A percentile compares a stretch with the other conserved stretches of the same genome.
Conservation (phyloP, 2,888 invertebrate genomes). For the Merodon equestris region DNA sequence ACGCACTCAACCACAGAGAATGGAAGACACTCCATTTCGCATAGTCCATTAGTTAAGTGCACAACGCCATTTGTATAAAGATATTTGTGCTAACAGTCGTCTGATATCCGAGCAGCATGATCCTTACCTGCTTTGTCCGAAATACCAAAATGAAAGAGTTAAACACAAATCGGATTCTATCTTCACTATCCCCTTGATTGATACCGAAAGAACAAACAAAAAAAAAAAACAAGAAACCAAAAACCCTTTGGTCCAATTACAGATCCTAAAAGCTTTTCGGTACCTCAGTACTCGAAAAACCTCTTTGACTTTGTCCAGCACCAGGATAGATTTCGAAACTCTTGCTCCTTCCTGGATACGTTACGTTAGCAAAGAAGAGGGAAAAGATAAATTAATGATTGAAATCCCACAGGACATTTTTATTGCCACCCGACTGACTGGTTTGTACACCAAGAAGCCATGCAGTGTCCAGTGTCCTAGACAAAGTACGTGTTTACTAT, state of each 20-base stretch:
- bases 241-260: conserved; percentile 51
- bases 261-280: conserved; percentile 60
- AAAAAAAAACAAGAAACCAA: background rate
- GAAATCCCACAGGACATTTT: conserved; percentile 68
- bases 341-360: conserved; percentile 16
- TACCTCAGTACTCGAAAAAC: conserved; percentile 11
- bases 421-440: conserved; percentile 41
- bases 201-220: too few relatives aligned
- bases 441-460: conserved; percentile 44
- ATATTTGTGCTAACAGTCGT: background rate
- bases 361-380: conserved; percentile 50
- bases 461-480: conserved; percentile 30
- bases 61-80: conserved; percentile 49
- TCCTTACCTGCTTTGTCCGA: background rate
- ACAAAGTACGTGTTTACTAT: conserved; percentile 65
- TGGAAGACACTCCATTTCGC: too few relatives aligned
- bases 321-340: background rate
- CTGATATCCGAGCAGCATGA: background rate
- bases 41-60: conserved; percentile 61
- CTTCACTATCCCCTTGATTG: background rate
- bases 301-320: conserved; percentile 36
- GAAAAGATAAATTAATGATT: conserved; percentile 67
- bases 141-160: conserved; percentile 41
- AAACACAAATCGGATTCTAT: conserved; percentile 58
- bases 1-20: background rate